Evolutionary conservation across 2,797 vertebrate species (phyloP).

Genomic region (Eidolon dupreanum): DNA sequence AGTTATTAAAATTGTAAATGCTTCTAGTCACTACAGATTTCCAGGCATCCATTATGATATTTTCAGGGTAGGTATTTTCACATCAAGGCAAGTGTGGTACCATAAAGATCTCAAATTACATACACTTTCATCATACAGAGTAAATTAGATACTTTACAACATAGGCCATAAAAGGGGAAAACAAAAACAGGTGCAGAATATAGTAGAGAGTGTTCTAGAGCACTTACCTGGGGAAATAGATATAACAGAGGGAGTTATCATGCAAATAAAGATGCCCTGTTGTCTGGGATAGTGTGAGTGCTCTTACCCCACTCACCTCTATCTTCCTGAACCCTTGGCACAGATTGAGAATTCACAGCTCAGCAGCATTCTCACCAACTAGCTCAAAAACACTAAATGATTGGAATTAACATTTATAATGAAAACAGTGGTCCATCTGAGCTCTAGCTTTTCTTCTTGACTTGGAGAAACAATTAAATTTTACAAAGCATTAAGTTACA

Average conservation of each 20-base stretch:
- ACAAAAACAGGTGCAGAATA: background rate
- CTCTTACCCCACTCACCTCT: background rate
- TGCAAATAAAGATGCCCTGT: background rate
- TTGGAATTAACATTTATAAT: background rate
- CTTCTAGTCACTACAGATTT: background rate
- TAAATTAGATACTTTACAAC: background rate
- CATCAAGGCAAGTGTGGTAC: background rate
- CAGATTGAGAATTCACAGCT: background rate
- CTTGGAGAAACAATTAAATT: background rate
- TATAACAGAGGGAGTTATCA: background rate
- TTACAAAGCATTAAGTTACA: background rate
- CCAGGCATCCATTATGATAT: background rate
- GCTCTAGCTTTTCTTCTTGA: background rate
- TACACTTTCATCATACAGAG: background rate
- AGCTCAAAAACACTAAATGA: background rate
- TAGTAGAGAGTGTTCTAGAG: background rate
- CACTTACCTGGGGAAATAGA: background rate
- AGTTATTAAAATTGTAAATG: background rate
- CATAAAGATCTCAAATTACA: background rate
- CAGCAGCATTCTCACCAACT: background rate
- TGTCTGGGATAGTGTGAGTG: rapidly evolving
- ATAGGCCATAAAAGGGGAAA: background rate
- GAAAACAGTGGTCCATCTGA: background rate
- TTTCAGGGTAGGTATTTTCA: background rate
- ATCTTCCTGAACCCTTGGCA: background rate